These are phyloP conservation scores for Pteronotus mesoamericanus DNA, from an alignment of 2,797 vertebrate genomes.

Conservation along the genomic window DNA sequence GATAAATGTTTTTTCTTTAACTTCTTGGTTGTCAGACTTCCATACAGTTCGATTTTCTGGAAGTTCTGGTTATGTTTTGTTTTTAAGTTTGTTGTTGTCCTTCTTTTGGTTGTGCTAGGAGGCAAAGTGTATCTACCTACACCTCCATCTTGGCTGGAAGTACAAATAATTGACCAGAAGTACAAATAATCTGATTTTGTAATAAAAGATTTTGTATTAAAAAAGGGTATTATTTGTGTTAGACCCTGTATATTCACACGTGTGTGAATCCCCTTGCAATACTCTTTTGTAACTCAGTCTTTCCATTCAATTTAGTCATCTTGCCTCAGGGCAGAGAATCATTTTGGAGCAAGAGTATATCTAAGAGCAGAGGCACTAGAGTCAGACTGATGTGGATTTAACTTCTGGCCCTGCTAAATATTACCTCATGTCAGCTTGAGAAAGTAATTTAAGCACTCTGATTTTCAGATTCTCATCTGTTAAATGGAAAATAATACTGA, in stretches of 20 bases:
- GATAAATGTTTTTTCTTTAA: too few relatives aligned
- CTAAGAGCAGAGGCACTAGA: neutral
- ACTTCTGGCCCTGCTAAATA: neutral
- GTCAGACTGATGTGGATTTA: neutral
- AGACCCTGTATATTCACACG: neutral
- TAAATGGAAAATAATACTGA: neutral
- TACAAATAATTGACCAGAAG: too few relatives aligned
- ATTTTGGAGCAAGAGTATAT: constrained; percentile 16
- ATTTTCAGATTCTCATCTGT: neutral
- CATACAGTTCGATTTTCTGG: too few relatives aligned
- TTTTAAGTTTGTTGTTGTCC: too few relatives aligned
- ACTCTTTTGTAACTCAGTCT: neutral
- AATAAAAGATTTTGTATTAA: too few relatives aligned
- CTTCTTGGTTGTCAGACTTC: too few relatives aligned
- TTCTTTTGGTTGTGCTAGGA: too few relatives aligned
- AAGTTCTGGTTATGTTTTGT: too few relatives aligned
- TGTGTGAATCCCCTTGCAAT: neutral
- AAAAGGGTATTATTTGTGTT: too few relatives aligned
- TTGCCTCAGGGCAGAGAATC: neutral
- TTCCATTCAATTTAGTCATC: neutral
- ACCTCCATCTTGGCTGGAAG: too few relatives aligned
- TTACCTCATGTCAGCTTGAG: neutral
- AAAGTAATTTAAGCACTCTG: neutral
- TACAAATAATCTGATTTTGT: too few relatives aligned
- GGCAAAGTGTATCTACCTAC: too few relatives aligned